Base-by-base conservation (phyloP, 2,888 invertebrate species). In the Timema podura region DNA sequence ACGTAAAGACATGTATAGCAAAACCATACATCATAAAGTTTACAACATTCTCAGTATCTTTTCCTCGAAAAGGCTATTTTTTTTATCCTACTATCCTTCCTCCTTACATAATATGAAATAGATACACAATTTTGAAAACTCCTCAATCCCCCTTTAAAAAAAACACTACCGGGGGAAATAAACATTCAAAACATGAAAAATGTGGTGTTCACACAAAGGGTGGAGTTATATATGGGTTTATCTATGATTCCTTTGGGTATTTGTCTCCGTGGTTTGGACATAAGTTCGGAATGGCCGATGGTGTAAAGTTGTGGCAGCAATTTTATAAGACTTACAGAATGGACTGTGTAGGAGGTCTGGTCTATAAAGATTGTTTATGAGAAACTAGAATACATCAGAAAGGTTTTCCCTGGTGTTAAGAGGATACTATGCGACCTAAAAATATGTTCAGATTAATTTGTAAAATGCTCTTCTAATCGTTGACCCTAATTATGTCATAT, bases 91-190 rank as follows among this genome's bases (percentile, higher is more conserved):
- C 61, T 45, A 61, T 44, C 30, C 54, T 16, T 16, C 54, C 61
- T 61, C 61, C 45, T 30, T 30, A 30, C 61, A 61, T 61, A 61
- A 61, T 61, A 61, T 45, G 61, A 5, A 30, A 61, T 44, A 61
- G 30, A 61, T 61, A 57, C n/a, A 30, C 61, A 10, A 6, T n/a
- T 61, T 6, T n/a, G n/a, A 11, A 45, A 61, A 13, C 15, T 30
- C 7, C 2, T n/a, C n/a, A n/a, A n/a, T n/a, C n/a, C 15, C 64
- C 61, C 64, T 45, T 46, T 57, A 64, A 64, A 70, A 65, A 70
- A 70, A 61, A 7, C 67, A 46, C 70, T 68, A 70, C 68, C 70
- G 64, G 54, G 70, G 70, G 70, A 70, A 70, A 70, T 70, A 70
- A 70, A 65, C 67, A 68, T 70, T 70, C 54, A 54, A 68, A 48